These are phyloP conservation scores for Callorhinus ursinus DNA, from an alignment of 2,113 vertebrate genomes.

Conservation along the genomic window DNA sequence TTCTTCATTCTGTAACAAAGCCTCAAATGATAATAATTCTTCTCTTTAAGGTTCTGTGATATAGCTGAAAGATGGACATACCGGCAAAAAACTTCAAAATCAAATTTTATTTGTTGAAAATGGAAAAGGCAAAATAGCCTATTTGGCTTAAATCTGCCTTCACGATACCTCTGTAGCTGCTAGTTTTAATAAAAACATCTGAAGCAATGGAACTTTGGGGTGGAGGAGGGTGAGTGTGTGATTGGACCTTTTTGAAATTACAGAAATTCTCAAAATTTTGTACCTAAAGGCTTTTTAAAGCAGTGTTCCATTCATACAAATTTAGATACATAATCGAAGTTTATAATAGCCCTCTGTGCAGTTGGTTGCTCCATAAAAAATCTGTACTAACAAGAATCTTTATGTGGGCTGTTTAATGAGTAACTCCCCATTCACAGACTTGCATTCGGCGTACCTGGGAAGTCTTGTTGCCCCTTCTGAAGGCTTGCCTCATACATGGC, in stretches of 20 bases:
- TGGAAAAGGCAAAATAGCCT: not conserved
- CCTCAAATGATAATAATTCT: not conserved
- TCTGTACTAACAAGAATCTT: not conserved
- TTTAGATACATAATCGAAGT: not conserved
- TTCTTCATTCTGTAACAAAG: constrained; percentile 16
- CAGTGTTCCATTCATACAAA: constrained; percentile 2
- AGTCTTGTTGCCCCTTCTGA: not conserved
- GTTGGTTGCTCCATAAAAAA: not conserved
- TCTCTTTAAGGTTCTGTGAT: not conserved
- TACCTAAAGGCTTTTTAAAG: constrained; percentile 40
- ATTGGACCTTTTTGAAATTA: constrained; percentile 31
- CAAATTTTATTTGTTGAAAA: not conserved
- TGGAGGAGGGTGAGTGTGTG: not conserved
- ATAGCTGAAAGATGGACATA: not conserved
- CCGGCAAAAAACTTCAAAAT: not conserved
- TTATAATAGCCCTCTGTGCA: not conserved
- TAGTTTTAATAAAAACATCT: constrained; percentile 21
- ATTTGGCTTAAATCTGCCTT: not conserved
- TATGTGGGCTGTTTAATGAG: not conserved
- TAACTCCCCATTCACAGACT: not conserved
- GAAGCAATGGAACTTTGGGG: not conserved
- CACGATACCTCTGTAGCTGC: not conserved
- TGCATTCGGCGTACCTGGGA: not conserved
- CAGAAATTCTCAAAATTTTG: constrained; percentile 56
- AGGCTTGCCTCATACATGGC: not conserved